Percentiles rank a stretch among this genome's conserved stretches.
These are phyloP conservation scores for Amia ocellicauda DNA, from an alignment of 2,113 vertebrate species.

Conservation along the genomic window DNA sequence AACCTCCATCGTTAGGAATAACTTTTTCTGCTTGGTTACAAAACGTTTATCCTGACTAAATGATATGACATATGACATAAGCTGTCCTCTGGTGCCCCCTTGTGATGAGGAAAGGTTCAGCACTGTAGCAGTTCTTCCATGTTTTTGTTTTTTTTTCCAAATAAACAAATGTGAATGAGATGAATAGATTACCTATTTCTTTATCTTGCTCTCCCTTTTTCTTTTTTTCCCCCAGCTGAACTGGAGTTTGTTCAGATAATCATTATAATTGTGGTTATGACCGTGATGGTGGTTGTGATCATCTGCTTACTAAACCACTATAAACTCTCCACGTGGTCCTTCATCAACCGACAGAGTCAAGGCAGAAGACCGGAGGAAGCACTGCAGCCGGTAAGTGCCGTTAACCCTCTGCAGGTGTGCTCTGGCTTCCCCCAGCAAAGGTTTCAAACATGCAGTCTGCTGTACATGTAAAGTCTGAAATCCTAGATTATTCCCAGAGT, in stretches of 20 bases:
- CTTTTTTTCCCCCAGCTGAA: slow-evolving; percentile 75
- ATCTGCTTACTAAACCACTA: slow-evolving; percentile 97
- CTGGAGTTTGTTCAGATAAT: slow-evolving; percentile 97
- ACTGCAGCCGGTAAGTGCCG: slow-evolving; percentile 80
- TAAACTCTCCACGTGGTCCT: slow-evolving; percentile 90
- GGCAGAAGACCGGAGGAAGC: slow-evolving; percentile 78
- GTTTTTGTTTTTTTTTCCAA: no score
- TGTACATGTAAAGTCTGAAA: no score
- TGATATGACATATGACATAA: no score
- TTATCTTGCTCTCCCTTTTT: background rate
- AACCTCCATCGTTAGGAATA: no score
- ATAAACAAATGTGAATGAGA: no score
- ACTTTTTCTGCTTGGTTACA: no score
- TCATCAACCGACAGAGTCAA: slow-evolving; percentile 85
- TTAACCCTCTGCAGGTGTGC: background rate
- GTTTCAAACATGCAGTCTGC: no score
- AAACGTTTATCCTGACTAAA: no score
- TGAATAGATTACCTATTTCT: no score
- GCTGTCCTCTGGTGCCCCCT: slow-evolving; percentile 48
- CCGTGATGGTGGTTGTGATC: slow-evolving; percentile 95
- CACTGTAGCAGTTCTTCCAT: no score
- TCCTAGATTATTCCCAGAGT: no score
- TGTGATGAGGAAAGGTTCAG: slow-evolving; percentile 28
- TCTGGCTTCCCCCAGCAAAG: no score
- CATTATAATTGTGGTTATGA: slow-evolving; percentile 94